These are phyloP conservation scores for Helostoma temminkii DNA, from an alignment of 2,797 vertebrate genomes.

Conservation along the genomic window DNA sequence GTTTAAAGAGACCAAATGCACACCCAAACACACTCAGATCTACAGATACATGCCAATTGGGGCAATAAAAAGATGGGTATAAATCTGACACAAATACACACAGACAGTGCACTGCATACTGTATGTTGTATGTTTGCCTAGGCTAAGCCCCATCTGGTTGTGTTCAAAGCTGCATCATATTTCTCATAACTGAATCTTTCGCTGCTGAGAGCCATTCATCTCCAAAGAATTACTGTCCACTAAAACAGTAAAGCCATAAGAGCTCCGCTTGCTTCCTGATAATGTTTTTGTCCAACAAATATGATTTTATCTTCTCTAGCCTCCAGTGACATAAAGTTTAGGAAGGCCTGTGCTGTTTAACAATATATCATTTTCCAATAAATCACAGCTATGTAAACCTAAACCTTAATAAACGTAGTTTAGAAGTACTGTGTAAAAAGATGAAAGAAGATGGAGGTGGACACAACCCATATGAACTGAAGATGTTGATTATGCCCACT, in stretches of 20 bases:
- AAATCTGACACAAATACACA: slow-evolving; percentile 18
- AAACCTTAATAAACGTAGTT: no score
- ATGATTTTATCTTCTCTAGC: slow-evolving; percentile 4
- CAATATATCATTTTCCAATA: not conserved
- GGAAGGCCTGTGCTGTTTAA: not conserved
- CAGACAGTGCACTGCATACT: slow-evolving; percentile 25
- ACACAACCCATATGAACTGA: no score
- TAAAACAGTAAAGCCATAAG: slow-evolving; percentile 18
- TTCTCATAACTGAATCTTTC: slow-evolving; percentile 67
- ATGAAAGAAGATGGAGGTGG: not conserved
- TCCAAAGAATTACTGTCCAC: slow-evolving; percentile 37
- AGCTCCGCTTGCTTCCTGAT: slow-evolving; percentile 10
- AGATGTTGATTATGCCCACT: no score
- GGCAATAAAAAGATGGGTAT: slow-evolving; percentile 25
- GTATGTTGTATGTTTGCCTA: slow-evolving; percentile 46
- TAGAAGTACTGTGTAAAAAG: not conserved
- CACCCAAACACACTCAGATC: slow-evolving; percentile 29
- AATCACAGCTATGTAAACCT: slow-evolving; percentile 6
- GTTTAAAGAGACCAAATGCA: slow-evolving; percentile 35
- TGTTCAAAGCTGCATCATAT: slow-evolving; percentile 51
- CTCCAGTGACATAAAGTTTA: not conserved
- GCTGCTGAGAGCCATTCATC: slow-evolving; percentile 42
- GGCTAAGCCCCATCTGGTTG: slow-evolving; percentile 68
- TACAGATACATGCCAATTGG: slow-evolving; percentile 38
- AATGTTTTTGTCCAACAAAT: slow-evolving; percentile 20